Conservation (phyloP, 2,888 invertebrate species). For the Galerucella pusilla region DNA sequence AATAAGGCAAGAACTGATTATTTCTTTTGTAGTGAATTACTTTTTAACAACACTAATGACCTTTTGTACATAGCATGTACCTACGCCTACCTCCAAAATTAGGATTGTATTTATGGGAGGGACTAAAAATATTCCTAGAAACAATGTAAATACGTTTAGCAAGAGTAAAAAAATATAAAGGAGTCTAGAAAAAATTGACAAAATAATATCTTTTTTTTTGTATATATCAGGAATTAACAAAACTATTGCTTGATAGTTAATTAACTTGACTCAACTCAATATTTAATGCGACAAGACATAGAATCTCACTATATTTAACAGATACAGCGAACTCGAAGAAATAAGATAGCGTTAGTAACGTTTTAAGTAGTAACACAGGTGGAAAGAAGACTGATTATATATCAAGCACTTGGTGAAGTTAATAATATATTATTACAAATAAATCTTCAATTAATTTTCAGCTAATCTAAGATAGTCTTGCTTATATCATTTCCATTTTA, state of each 20-base stretch:
- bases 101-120: background rate
- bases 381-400: background rate
- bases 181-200: too few species aligned
- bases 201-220: too few species aligned
- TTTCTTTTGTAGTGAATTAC: constrained; percentile 26
- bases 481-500: background rate
- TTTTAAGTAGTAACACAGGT: background rate
- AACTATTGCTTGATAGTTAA: too few species aligned
- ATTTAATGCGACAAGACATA: background rate
- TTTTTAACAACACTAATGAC: constrained; percentile 10
- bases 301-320: background rate
- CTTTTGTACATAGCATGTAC: constrained; percentile 9
- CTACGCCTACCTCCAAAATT: background rate
- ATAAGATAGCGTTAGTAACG: constrained; percentile 15
- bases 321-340: background rate
- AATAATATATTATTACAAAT: too few species aligned
- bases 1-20: constrained; percentile 52
- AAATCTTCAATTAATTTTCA: too few species aligned
- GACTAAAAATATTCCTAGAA: too few species aligned
- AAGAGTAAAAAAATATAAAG: too few species aligned
- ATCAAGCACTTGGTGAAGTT: background rate
- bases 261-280: background rate
- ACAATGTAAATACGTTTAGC: too few species aligned
- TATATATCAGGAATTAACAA: too few species aligned
- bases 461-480: background rate